Evolutionary conservation across 2,888 invertebrate genomes (phyloP).

Genomic region (Phorcus lineatus): DNA sequence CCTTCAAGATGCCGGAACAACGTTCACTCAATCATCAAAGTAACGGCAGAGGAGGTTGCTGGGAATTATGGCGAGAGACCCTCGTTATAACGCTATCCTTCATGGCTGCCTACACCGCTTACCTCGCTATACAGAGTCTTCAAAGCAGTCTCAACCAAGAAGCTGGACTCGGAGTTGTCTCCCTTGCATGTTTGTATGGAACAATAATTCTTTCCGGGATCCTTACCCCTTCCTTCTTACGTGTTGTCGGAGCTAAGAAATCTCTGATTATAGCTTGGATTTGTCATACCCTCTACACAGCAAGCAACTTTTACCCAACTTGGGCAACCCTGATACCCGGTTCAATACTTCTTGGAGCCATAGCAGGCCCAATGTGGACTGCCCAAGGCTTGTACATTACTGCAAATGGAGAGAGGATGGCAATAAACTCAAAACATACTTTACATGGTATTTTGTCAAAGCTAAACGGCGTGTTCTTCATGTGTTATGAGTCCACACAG

Average conservation of each 20-base stretch:
- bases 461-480: conserved; percentile 66
- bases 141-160: conserved; percentile 68
- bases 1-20: too few relatives aligned
- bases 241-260: conserved; percentile 58
- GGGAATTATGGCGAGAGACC: conserved; percentile 40
- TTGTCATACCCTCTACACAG: conserved; percentile 58
- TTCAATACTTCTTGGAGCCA: conserved; percentile 59
- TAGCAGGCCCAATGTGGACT: conserved; percentile 67
- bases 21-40: too few relatives aligned
- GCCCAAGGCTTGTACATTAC: conserved; percentile 65
- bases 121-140: conserved; percentile 68
- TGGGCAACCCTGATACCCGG: conserved; percentile 61
- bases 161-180: conserved; percentile 61
- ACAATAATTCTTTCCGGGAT: conserved; percentile 64
- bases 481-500: conserved; percentile 59
- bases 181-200: conserved; percentile 66
- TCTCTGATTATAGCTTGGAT: conserved; percentile 56
- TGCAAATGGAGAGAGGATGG: conserved; percentile 54
- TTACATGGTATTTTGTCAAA: conserved; percentile 52
- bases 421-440: conserved; percentile 44
- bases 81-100: conserved; percentile 61
- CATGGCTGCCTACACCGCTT: conserved; percentile 66
- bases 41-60: not conserved
- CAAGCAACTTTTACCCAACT: conserved; percentile 62
- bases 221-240: conserved; percentile 59